A percentile compares a stretch with the other conserved stretches of the same genome.
These are phyloP conservation scores for Melipona bicolor DNA, from an alignment of 2,888 invertebrate genomes.

Conservation along the genomic window DNA sequence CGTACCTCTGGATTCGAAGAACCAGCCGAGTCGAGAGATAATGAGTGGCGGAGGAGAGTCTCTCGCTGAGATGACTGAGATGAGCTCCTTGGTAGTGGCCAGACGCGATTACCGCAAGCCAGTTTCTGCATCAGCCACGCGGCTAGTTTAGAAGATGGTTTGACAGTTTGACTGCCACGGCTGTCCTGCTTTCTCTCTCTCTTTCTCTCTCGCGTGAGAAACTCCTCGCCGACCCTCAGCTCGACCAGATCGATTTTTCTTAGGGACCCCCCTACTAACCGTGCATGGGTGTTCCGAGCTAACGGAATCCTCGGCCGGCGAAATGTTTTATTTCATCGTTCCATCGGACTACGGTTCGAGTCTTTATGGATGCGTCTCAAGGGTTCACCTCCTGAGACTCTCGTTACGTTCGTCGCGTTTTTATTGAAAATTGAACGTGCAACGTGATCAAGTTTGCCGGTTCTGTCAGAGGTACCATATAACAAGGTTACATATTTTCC, in stretches of 20 bases:
- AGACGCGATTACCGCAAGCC: not conserved
- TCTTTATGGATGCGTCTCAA: not conserved
- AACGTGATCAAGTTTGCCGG: rapidly evolving
- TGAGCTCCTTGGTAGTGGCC: not conserved
- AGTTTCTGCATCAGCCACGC: not conserved
- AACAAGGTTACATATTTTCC: no score
- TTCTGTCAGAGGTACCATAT: not conserved
- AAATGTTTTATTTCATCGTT: slow-evolving; percentile 38
- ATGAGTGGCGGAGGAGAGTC: no score
- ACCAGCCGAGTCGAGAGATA: not conserved
- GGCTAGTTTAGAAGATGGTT: slow-evolving; percentile 21
- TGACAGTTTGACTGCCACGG: slow-evolving; percentile 31
- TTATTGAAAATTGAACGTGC: not conserved
- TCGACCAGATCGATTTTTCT: slow-evolving; percentile 36
- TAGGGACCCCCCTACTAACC: not conserved
- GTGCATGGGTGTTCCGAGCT: slow-evolving; percentile 50
- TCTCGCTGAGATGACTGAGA: no score
- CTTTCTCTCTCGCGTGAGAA: slow-evolving; percentile 39
- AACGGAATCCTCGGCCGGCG: slow-evolving; percentile 49
- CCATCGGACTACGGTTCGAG: not conserved
- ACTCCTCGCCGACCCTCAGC: slow-evolving; percentile 34
- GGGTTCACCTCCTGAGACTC: not conserved
- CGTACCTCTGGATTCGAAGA: not conserved
- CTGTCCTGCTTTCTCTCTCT: not conserved
- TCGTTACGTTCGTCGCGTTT: not conserved